phyloP scores from a whole-genome alignment of 1,140 invertebrate genomes.

The Panulirus ornatus region DNA sequence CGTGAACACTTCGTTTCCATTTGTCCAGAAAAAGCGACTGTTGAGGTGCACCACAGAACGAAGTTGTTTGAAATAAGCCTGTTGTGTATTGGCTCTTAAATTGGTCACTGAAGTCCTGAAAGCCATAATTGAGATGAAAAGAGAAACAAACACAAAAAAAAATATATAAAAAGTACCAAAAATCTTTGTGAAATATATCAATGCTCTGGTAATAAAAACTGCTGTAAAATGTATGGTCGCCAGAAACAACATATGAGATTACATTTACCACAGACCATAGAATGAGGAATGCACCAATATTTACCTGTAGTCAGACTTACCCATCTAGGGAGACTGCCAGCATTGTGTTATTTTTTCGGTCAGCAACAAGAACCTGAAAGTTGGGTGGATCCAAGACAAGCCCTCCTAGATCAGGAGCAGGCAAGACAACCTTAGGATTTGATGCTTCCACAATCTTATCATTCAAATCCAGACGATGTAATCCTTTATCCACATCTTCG shows the following conservation, averaged over 20 bases:
- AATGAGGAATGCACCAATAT: no score
- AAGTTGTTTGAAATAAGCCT: slow-evolving; percentile 87
- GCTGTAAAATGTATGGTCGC: no score
- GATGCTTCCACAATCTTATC: neutral
- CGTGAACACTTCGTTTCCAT: slow-evolving; percentile 84
- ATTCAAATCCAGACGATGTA: slow-evolving; percentile 86
- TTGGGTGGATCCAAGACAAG: slow-evolving; percentile 90
- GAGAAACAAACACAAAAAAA: no score
- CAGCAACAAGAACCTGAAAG: slow-evolving; percentile 87
- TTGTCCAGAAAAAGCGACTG: slow-evolving; percentile 90
- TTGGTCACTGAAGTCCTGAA: slow-evolving; percentile 84
- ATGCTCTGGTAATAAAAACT: no score
- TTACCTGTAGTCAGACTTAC: slow-evolving; percentile 78
- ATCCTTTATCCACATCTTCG: slow-evolving; percentile 81
- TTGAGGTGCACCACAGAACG: slow-evolving; percentile 86
- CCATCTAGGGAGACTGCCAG: slow-evolving; percentile 90
- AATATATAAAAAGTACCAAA: no score
- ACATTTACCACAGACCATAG: no score
- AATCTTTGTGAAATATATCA: no score
- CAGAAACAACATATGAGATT: no score
- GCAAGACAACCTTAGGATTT: slow-evolving; percentile 81
- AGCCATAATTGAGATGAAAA: slow-evolving; percentile 67
- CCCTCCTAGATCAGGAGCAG: slow-evolving; percentile 82
- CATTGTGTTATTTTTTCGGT: slow-evolving; percentile 86
- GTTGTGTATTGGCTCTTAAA: slow-evolving; percentile 86